Conservation (phyloP, 2,113 vertebrate species). For the Phocoena sinus region DNA sequence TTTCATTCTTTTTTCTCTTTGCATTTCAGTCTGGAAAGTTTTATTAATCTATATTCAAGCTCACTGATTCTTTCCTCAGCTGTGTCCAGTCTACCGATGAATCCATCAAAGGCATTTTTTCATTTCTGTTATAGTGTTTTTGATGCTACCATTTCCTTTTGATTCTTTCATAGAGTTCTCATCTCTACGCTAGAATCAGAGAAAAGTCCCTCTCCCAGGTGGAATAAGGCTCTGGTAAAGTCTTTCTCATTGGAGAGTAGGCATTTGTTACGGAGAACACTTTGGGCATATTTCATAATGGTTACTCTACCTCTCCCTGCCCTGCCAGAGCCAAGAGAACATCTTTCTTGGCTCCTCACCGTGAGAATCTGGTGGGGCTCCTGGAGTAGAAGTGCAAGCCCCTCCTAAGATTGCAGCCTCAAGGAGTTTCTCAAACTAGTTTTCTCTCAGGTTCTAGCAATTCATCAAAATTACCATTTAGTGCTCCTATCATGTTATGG, state of each 20-base stretch:
- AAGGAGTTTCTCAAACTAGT: not conserved
- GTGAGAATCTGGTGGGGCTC: not conserved
- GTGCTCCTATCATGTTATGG: not conserved
- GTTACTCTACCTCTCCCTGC: fast-evolving
- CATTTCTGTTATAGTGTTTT: not conserved
- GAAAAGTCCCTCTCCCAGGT: not conserved
- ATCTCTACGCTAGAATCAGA: not conserved
- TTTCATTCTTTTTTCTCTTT: not conserved
- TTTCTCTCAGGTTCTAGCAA: not conserved
- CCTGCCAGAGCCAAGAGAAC: not conserved
- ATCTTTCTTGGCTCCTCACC: not conserved
- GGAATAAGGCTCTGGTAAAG: not conserved
- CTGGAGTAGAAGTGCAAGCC: not conserved
- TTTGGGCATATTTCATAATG: not conserved
- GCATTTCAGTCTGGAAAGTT: not conserved
- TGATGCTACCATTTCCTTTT: not conserved
- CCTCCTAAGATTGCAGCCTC: not conserved
- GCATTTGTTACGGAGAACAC: not conserved
- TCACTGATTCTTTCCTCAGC: not conserved
- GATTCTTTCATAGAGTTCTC: not conserved
- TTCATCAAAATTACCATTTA: not conserved
- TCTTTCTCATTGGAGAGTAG: not conserved
- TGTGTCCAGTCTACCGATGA: not conserved
- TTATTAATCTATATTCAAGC: not conserved
- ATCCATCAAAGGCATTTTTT: not conserved